Evolutionary conservation across 2,888 invertebrate genomes (phyloP).

Genomic region (Aricia artaxerxes): DNA sequence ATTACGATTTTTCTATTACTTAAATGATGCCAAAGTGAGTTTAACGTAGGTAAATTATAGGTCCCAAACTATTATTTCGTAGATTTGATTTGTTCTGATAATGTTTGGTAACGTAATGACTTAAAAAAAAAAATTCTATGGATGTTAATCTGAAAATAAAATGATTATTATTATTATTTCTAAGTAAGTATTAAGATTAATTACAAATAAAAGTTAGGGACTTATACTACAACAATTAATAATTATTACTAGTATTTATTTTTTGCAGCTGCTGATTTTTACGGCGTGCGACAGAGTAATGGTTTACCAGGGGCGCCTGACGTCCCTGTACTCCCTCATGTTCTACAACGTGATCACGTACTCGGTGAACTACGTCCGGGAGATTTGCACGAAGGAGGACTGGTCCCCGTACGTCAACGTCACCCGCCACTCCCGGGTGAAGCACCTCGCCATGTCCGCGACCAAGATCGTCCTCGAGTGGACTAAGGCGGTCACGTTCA

Average conservation of each 20-base stretch:
- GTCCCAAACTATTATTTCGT: neutral
- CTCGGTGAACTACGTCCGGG: conserved; percentile 87
- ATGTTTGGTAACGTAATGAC: too few relatives aligned
- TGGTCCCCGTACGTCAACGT: conserved; percentile 89
- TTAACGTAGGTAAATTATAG: neutral
- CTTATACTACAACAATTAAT: neutral
- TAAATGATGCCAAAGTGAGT: neutral
- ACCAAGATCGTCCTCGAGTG: conserved; percentile 90
- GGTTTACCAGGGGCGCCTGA: conserved; percentile 80
- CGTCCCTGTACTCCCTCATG: conserved; percentile 88
- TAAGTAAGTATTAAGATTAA: neutral
- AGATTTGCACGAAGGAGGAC: conserved; percentile 86
- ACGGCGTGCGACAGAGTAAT: conserved; percentile 86
- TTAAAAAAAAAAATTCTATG: too few relatives aligned
- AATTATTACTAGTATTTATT: neutral
- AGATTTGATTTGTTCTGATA: too few relatives aligned
- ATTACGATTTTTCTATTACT: too few relatives aligned
- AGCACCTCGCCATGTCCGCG: conserved; percentile 89
- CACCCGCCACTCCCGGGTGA: conserved; percentile 85
- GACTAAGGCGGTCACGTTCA: conserved; percentile 90
- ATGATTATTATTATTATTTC: too few relatives aligned
- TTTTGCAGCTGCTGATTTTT: conserved; percentile 84
- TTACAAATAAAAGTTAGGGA: neutral
- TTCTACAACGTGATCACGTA: conserved; percentile 91
- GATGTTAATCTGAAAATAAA: too few relatives aligned